These are phyloP conservation scores for Leptopilina myrica DNA, from an alignment of 2,888 invertebrate species.

Conservation along the genomic window DNA sequence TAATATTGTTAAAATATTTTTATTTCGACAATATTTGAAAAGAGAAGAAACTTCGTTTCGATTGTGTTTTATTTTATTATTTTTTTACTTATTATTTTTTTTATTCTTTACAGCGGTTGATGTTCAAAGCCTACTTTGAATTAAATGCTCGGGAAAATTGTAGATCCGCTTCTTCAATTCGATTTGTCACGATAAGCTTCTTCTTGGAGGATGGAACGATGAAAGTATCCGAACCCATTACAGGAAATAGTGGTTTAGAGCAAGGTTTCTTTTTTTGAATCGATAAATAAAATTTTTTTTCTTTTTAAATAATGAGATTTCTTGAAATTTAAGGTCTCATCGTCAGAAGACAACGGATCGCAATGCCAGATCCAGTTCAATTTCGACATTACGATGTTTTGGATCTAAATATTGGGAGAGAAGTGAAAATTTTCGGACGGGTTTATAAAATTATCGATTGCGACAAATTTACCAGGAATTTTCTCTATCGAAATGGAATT, in stretches of 20 bases:
- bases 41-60: too few relatives aligned
- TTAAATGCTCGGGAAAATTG: slow-evolving; percentile 85
- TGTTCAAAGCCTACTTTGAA: slow-evolving; percentile 88
- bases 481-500: slow-evolving; percentile 90
- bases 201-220: slow-evolving; percentile 95
- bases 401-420: slow-evolving; percentile 90
- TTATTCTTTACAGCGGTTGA: slow-evolving; percentile 80
- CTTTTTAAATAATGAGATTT: background rate
- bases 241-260: slow-evolving; percentile 89
- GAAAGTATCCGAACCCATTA: slow-evolving; percentile 89
- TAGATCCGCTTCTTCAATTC: slow-evolving; percentile 81
- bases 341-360: slow-evolving; percentile 89
- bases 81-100: slow-evolving; percentile 19
- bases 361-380: slow-evolving; percentile 85
- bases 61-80: too few relatives aligned
- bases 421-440: slow-evolving; percentile 89
- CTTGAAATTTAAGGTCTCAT: slow-evolving; percentile 81
- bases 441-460: slow-evolving; percentile 90
- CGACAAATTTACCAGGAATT: slow-evolving; percentile 91
- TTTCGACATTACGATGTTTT: slow-evolving; percentile 89
- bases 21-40: too few relatives aligned
- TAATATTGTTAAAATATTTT: slow-evolving; percentile 15
- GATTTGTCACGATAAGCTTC: slow-evolving; percentile 90
- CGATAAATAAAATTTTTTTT: background rate
- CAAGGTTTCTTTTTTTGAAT: slow-evolving; percentile 82